Evolutionary conservation across 2,113 vertebrate species (phyloP), one percentile per base, ranked within the genome.

Genomic region (Sceloporus tristichus): DNA sequence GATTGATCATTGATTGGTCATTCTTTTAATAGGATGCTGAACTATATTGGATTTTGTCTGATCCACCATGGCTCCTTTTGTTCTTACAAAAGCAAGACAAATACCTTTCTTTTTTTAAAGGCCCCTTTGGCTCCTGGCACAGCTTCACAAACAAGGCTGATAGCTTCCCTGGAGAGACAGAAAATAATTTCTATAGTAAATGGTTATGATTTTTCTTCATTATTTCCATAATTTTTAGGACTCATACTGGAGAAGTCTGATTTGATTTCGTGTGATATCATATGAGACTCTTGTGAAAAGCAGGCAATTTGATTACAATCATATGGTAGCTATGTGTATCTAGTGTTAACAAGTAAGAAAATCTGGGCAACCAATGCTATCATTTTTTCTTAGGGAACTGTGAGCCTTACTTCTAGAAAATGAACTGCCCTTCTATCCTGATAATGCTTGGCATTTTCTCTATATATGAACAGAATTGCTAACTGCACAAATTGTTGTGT

Each of bases 31-130:
- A 73, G 70, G 38, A 76, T 40, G 38, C 38, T 19, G 73, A 21
- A 77, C 19, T 34, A 48, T 38, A 77, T 21, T 42, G 38, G 19
- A 7, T 42, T 42, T 42, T 2, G 74, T 40, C 74, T 42, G 40
- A 10, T 48, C 18, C 38, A 42, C 18, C 18, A 76, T 9, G 19
- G 18, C 19, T 42, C 9, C 19, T 48, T 77, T 10, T 48, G 6
- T 25, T 77, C 19, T 77, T 27, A 65, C 73, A 59, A 68, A 76
- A 1, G 21, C 7, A 83, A 73, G 11, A 27, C 5, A 83, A 76
- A 90, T 98, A 99, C 99, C 99, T 99, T 99, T 97, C 97, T 98
- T 97, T 98, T 99, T 94, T 98, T 98, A 95, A 98, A 98, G 92
- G 97, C 97, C 97, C 98, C 98, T 98, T 98, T 99, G 96, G 98